Evolutionary conservation across 2,113 vertebrate genomes (phyloP).

Genomic region (Colius striatus): DNA sequence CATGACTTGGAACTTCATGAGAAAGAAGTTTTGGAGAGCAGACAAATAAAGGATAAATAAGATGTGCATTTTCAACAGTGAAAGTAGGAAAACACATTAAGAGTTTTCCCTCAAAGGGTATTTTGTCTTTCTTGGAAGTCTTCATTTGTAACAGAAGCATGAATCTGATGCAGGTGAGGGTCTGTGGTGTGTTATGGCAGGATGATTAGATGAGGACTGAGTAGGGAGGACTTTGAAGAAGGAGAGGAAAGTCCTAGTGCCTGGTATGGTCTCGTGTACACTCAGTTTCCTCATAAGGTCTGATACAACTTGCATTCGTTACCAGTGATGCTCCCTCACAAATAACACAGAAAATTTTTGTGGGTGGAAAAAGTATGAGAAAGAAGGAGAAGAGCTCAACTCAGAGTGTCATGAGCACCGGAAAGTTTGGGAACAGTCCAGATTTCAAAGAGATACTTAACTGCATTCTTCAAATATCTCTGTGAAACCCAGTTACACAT

Average conservation of each 20-base stretch:
- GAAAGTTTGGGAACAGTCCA: slow-evolving; percentile 48
- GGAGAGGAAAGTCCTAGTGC: neutral
- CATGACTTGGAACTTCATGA: neutral
- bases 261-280: neutral
- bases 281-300: slow-evolving; percentile 17
- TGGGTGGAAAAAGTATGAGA: slow-evolving; percentile 12
- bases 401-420: neutral
- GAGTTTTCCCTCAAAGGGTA: neutral
- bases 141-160: neutral
- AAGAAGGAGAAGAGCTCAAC: slow-evolving; percentile 31
- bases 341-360: slow-evolving; percentile 39
- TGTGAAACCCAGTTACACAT: slow-evolving; percentile 28
- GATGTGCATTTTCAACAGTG: neutral
- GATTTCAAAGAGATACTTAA: slow-evolving; percentile 68
- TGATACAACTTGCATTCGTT: neutral
- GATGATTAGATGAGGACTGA: neutral
- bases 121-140: neutral
- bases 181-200: neutral
- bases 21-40: neutral
- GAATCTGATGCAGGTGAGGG: neutral
- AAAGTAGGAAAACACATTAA: neutral
- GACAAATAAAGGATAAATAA: neutral
- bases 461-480: slow-evolving; percentile 74
- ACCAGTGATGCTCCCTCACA: neutral
- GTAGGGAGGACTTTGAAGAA: neutral